These are phyloP conservation scores for Tor tambroides DNA, from an alignment of 2,113 vertebrate species.

Conservation along the genomic window DNA sequence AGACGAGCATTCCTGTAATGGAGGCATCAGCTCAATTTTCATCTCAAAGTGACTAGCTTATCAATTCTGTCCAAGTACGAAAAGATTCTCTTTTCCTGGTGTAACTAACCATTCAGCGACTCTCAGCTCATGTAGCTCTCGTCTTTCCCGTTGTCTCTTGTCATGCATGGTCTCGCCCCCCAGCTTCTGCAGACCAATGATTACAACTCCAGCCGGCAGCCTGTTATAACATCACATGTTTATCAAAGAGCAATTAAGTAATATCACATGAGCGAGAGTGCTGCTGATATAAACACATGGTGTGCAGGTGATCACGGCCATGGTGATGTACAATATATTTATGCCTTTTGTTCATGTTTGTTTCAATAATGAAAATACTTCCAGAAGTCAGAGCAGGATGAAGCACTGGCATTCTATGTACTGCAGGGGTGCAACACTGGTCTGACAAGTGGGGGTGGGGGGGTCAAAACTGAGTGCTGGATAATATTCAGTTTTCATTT, in stretches of 20 bases:
- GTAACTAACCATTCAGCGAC: constrained; percentile 82
- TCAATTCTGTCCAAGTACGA: not conserved
- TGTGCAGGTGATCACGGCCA: not conserved
- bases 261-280: not conserved
- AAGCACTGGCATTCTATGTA: too few relatives aligned
- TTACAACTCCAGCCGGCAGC: constrained; percentile 79
- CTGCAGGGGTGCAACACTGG: too few relatives aligned
- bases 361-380: too few relatives aligned
- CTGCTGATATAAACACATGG: not conserved
- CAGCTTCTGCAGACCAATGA: constrained; percentile 77
- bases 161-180: constrained; percentile 80
- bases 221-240: constrained; percentile 65
- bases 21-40: not conserved
- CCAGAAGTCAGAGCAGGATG: too few relatives aligned
- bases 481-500: too few relatives aligned
- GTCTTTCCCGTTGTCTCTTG: constrained; percentile 75
- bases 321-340: not conserved
- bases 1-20: constrained; percentile 72
- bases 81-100: not conserved
- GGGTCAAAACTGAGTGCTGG: too few relatives aligned
- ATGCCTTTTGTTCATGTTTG: too few relatives aligned
- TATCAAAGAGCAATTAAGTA: not conserved
- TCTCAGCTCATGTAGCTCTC: constrained; percentile 76
- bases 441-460: too few relatives aligned
- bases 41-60: too few relatives aligned